These are phyloP conservation scores for Rhabdomys pumilio DNA, from an alignment of 2,797 vertebrate genomes.

Conservation along the genomic window DNA sequence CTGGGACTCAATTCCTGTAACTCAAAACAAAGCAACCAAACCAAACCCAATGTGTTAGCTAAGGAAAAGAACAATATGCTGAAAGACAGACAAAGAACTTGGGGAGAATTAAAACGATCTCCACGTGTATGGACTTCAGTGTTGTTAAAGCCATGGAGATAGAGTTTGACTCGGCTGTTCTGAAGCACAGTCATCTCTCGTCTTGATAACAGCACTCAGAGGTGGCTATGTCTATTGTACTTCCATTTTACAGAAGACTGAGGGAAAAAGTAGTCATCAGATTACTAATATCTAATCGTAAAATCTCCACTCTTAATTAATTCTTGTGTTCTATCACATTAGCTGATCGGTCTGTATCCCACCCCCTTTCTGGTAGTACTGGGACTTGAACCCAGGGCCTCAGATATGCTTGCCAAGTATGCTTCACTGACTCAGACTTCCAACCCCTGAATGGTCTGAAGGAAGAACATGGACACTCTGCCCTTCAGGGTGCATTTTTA, in stretches of 20 bases:
- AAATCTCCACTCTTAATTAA: not conserved
- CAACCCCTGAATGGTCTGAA: not conserved
- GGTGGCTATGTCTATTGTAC: not conserved
- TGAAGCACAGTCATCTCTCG: not conserved
- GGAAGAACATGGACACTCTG: not conserved
- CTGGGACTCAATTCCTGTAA: not conserved
- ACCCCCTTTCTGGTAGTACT: not conserved
- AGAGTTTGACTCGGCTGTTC: conserved; percentile 39
- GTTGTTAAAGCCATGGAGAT: conserved; percentile 48
- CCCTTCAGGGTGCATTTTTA: conserved; percentile 1
- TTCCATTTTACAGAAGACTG: conserved; percentile 21
- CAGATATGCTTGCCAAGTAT: too few species aligned
- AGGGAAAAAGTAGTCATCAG: not conserved
- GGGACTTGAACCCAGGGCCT: not conserved
- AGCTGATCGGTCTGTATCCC: not conserved
- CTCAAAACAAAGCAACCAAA: not conserved
- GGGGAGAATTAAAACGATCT: conserved; percentile 21
- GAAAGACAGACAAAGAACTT: conserved; percentile 55
- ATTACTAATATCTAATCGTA: conserved; percentile 9
- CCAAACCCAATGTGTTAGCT: not conserved
- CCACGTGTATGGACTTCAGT: conserved; percentile 19
- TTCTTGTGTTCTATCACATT: not conserved
- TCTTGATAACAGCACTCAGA: not conserved
- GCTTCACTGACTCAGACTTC: not conserved
- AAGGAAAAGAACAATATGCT: conserved; percentile 10